A percentile compares a stretch with the other conserved stretches of the same genome.
phyloP scores from a whole-genome alignment of 2,888 invertebrate species.

The Oxycera nigricornis region DNA sequence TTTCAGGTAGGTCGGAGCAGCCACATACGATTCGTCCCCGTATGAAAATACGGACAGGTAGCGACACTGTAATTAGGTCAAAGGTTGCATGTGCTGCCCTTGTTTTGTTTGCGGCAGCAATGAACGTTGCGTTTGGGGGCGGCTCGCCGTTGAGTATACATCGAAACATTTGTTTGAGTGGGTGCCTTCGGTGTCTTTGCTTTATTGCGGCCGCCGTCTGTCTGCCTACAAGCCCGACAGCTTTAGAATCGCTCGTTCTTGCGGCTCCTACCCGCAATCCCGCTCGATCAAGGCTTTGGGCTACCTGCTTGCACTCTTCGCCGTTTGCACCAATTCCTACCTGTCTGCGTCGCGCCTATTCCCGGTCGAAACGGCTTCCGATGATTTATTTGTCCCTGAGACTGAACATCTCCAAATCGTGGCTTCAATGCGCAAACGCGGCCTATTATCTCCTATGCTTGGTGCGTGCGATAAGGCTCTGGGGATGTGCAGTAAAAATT shows the following conservation, averaged over 20 bases:
- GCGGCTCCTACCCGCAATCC: not conserved
- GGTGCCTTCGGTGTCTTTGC: constrained; percentile 3
- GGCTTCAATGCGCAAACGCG: not conserved
- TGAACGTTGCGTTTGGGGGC: not conserved
- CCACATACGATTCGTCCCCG: not conserved
- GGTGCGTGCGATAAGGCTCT: not conserved
- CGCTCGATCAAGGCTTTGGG: not conserved
- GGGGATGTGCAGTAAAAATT: no score
- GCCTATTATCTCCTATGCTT: not conserved
- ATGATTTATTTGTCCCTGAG: not conserved
- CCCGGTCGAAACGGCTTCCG: not conserved
- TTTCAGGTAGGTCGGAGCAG: constrained; percentile 1
- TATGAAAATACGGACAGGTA: not conserved
- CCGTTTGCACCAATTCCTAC: not conserved
- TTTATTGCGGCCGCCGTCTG: not conserved
- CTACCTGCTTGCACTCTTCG: not conserved
- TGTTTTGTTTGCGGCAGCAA: constrained; percentile 7
- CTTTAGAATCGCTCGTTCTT: not conserved
- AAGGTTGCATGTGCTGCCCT: not conserved
- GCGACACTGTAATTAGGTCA: constrained; percentile 1
- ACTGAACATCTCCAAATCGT: not conserved
- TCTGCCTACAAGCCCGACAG: not conserved
- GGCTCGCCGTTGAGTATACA: not conserved
- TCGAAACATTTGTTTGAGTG: constrained; percentile 23
- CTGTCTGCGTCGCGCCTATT: not conserved